Conservation (phyloP, 2,797 vertebrate species). For the Danionella dracula region DNA sequence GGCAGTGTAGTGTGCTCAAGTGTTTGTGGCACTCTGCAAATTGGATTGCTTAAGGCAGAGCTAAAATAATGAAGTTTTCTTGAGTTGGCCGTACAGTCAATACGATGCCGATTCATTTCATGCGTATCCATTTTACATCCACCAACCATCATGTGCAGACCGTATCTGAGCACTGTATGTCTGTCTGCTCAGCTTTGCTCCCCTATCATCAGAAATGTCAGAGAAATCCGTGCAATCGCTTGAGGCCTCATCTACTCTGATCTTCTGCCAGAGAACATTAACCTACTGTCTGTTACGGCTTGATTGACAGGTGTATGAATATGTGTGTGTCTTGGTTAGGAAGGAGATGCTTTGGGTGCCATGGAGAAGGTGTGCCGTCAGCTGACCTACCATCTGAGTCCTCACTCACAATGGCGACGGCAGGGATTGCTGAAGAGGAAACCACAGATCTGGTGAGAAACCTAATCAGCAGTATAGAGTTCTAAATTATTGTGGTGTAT, state of each 20-base stretch:
- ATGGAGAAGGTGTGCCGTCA: constrained; percentile 98
- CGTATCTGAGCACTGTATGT: background rate
- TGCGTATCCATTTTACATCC: background rate
- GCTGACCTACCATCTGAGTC: constrained; percentile 97
- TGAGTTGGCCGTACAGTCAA: constrained; percentile 1
- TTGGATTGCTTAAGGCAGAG: background rate
- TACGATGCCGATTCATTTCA: background rate
- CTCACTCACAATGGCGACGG: constrained; percentile 91
- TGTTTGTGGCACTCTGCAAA: background rate
- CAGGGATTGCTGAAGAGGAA: constrained; percentile 92
- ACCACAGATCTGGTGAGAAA: constrained; percentile 89
- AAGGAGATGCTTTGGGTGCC: constrained; percentile 83
- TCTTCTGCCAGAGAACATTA: constrained; percentile 17
- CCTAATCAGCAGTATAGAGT: no score
- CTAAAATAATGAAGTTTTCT: constrained; percentile 2
- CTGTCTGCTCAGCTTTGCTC: constrained; percentile 6
- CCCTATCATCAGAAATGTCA: constrained; percentile 16
- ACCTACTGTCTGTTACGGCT: constrained; percentile 1
- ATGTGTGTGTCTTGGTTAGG: constrained; percentile 62
- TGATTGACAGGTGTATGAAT: background rate
- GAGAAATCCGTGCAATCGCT: constrained; percentile 1
- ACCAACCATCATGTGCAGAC: background rate
- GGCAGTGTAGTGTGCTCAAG: background rate
- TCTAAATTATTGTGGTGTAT: no score
- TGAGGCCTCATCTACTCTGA: background rate